Evolutionary conservation across 2,797 vertebrate species (phyloP).

Genomic region (Pampus argenteus): DNA sequence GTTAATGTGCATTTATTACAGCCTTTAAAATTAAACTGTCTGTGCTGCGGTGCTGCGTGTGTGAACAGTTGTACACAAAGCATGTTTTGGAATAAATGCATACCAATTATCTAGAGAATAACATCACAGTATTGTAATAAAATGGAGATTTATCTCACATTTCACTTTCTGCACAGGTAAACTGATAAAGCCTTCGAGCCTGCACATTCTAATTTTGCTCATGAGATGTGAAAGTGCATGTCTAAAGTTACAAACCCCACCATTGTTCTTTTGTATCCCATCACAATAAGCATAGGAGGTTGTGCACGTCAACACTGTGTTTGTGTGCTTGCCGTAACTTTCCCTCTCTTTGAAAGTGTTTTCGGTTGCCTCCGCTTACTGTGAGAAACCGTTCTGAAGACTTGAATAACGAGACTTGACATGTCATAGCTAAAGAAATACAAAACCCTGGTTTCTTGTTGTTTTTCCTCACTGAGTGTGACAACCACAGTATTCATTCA

Average conservation of each 20-base stretch:
- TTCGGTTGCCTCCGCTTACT: slow-evolving; percentile 79
- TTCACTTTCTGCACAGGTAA: slow-evolving; percentile 28
- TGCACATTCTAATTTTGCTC: slow-evolving; percentile 52
- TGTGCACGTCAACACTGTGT: slow-evolving; percentile 68
- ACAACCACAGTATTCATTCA: slow-evolving; percentile 68
- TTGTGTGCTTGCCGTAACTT: slow-evolving; percentile 69
- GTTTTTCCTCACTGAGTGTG: slow-evolving; percentile 56
- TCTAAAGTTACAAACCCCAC: slow-evolving; percentile 57
- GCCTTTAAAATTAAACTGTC: neutral
- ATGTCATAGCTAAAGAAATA: slow-evolving; percentile 80
- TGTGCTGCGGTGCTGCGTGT: neutral
- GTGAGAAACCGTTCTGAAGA: slow-evolving; percentile 72
- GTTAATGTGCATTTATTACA: neutral
- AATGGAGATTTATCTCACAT: slow-evolving; percentile 23
- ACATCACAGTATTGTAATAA: neutral
- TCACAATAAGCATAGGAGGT: slow-evolving; percentile 63
- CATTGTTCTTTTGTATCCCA: slow-evolving; percentile 61
- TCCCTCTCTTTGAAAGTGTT: slow-evolving; percentile 51
- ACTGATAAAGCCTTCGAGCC: slow-evolving; percentile 30
- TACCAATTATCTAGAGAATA: slow-evolving; percentile 16
- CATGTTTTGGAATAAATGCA: slow-evolving; percentile 20
- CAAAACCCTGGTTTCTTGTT: slow-evolving; percentile 69
- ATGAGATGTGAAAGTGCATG: slow-evolving; percentile 48
- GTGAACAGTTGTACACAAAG: slow-evolving; percentile 6
- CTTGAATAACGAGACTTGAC: slow-evolving; percentile 82